Base-by-base conservation (phyloP, 2,888 invertebrate species). In the Aspidiotus destructor region DNA sequence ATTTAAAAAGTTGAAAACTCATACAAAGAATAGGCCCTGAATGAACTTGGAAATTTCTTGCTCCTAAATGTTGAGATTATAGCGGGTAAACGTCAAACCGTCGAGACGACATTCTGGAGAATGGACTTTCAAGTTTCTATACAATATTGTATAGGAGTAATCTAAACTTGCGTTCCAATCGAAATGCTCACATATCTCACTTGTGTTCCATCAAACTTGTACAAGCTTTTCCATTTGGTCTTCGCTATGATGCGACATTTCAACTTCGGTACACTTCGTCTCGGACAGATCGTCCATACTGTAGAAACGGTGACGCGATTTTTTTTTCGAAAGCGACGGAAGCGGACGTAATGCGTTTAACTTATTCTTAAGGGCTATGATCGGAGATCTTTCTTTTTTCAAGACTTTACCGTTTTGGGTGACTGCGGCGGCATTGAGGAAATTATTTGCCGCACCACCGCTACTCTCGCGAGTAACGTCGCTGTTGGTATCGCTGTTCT, bases 361-460 rank as follows among this genome's bases (percentile, higher is more conserved):
- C 44, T 65, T 65, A 11, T 57, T 55, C 42, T 65, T 65, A 42
- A 65, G 57, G 13, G 57, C 58, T 28, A 58, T 17, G 17, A 65
- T 65, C n/a, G 65, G 65, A 44, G 65, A 65, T 58, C 58, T 65
- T 65, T 65, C 65, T 40, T 58, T 65, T 55, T 65, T 65, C 17
- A 65, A 58, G 41, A 40, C 48, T 48, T 65, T 57, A 44, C 48
- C 28, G 28, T 58, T 65, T 13, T 17, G 28, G 42, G 44, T 8
- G 64, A 17, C 55, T 40, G 54, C 42, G 54, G 54, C 41, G 44
- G 54, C 55, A 28, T 28, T 28, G 5, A 28, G 28, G 28, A 28
- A 28, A 28, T 28, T 28, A 28, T 28, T 28, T 28, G 28, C 28
- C 28, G 5, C 28, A 28, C 28, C 28, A 5, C 28, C 28, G 28